These are phyloP conservation scores for Diachrysia chrysitis DNA, from an alignment of 2,888 invertebrate genomes.

Conservation along the genomic window DNA sequence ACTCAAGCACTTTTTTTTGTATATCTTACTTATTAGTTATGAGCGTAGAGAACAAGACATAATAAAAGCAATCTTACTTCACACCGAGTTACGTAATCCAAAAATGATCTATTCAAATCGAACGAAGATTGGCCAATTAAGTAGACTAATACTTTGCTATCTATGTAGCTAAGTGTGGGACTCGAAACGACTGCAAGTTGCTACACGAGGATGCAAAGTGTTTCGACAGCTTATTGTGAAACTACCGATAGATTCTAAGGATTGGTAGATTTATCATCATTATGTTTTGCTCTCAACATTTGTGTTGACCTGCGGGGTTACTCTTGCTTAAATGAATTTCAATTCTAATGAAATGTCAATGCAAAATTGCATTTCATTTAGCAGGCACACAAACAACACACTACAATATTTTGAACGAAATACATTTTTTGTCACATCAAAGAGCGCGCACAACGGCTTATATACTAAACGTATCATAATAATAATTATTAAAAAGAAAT, in stretches of 20 bases:
- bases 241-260: conserved; percentile 34
- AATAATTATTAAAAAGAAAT: too few relatives aligned
- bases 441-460: too few relatives aligned
- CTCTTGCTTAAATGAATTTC: too few relatives aligned
- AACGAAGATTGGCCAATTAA: conserved; percentile 26
- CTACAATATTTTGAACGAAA: too few relatives aligned
- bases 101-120: conserved; percentile 67
- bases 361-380: too few relatives aligned
- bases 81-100: conserved; percentile 29
- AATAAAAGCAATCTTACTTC: conserved; percentile 4
- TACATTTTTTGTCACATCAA: too few relatives aligned
- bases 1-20: too few relatives aligned
- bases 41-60: background rate
- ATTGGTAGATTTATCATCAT: conserved; percentile 15
- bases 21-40: background rate
- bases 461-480: too few relatives aligned
- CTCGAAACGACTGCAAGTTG: conserved; percentile 44
- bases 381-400: too few relatives aligned
- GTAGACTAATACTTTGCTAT: too few relatives aligned
- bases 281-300: conserved; percentile 5
- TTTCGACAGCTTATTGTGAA: conserved; percentile 65
- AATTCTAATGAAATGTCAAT: too few relatives aligned
- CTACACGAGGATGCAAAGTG: conserved; percentile 41
- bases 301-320: background rate
- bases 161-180: conserved; percentile 18